Evolutionary conservation across 2,113 vertebrate species (phyloP).

Genomic region (Sprattus sprattus): DNA sequence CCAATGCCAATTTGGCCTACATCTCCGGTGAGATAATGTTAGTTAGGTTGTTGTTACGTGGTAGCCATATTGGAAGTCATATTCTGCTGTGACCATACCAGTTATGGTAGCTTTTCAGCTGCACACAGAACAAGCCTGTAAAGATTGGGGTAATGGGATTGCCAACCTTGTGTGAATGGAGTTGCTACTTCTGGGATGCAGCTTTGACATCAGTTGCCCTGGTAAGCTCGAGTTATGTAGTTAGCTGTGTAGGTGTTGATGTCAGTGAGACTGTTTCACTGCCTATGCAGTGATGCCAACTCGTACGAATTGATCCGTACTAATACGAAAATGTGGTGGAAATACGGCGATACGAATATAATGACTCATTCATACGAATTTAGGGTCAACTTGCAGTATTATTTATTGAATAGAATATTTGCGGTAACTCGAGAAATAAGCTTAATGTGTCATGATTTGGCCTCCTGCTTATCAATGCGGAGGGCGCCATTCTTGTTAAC

Average conservation of each 20-base stretch:
- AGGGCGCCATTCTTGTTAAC: no score
- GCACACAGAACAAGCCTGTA: not conserved
- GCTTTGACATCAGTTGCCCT: not conserved
- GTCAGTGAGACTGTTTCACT: not conserved
- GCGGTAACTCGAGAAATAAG: no score
- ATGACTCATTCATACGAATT: no score
- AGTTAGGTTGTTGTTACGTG: not conserved
- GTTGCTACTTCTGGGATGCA: not conserved
- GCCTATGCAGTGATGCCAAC: no score
- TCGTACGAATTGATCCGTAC: no score
- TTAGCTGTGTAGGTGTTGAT: not conserved
- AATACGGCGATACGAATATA: no score
- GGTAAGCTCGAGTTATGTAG: not conserved
- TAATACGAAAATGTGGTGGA: no score
- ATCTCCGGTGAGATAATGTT: not conserved
- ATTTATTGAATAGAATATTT: no score
- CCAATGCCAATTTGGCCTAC: not conserved
- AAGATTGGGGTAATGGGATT: not conserved
- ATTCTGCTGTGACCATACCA: not conserved
- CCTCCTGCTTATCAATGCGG: no score
- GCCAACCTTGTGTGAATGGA: not conserved
- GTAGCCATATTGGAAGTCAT: not conserved
- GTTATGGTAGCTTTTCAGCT: no score
- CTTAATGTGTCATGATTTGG: no score
- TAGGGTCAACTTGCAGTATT: no score